Conservation (phyloP, 2,888 invertebrate species). For the Thalpophila matura region DNA sequence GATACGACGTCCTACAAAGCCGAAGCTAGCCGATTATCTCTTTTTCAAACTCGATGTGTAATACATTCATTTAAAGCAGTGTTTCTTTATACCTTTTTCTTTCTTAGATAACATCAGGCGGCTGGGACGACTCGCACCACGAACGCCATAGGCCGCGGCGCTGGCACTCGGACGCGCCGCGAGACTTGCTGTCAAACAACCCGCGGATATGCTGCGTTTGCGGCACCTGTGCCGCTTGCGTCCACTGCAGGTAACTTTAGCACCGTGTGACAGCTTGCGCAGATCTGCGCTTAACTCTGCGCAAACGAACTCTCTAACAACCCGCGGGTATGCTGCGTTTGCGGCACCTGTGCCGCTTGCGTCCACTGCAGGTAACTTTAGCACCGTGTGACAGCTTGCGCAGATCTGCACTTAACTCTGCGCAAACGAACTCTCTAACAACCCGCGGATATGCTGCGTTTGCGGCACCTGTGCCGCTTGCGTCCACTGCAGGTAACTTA, state of each 20-base stretch:
- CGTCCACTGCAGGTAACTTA: slow-evolving; percentile 82
- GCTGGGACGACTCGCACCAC: slow-evolving; percentile 73
- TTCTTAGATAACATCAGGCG: slow-evolving; percentile 78
- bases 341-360: slow-evolving; percentile 78
- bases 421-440: slow-evolving; percentile 72
- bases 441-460: slow-evolving; percentile 82
- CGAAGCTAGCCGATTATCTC: too few species aligned
- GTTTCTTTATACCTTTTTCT: too few species aligned
- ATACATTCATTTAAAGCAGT: too few species aligned
- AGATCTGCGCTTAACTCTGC: background rate
- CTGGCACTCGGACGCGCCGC: slow-evolving; percentile 76
- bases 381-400: background rate
- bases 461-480: slow-evolving; percentile 80
- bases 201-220: slow-evolving; percentile 84
- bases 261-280: background rate
- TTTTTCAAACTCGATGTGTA: too few species aligned
- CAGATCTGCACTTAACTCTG: background rate
- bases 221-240: slow-evolving; percentile 77
- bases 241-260: slow-evolving; percentile 84
- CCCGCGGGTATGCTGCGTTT: slow-evolving; percentile 83
- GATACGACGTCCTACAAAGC: too few species aligned
- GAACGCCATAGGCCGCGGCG: slow-evolving; percentile 73
- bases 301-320: slow-evolving; percentile 73
- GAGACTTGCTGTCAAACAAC: slow-evolving; percentile 80
- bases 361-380: slow-evolving; percentile 83